Conservation (phyloP, 1,140 invertebrate species). For the Atta cephalotes region DNA sequence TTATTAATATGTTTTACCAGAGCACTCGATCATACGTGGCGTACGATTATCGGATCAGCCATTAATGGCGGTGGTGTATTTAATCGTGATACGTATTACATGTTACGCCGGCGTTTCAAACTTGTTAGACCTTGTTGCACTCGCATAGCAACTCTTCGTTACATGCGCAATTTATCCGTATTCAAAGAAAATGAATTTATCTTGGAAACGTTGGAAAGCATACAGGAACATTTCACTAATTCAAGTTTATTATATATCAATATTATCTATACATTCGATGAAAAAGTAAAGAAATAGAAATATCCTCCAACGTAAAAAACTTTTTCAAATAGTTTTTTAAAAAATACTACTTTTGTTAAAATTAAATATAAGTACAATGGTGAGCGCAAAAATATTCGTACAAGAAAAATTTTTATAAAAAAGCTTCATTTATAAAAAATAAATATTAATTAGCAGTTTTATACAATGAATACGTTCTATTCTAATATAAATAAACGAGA, state of each 20-base stretch:
- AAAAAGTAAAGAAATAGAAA: not conserved
- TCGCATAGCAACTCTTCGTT: constrained; percentile 25
- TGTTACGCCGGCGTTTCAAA: constrained; percentile 18
- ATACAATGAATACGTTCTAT: too few relatives aligned
- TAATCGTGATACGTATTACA: constrained; percentile 49
- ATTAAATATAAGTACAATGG: too few relatives aligned
- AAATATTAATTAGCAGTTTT: too few relatives aligned
- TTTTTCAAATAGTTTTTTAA: too few relatives aligned
- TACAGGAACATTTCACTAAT: not conserved
- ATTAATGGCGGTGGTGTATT: constrained; percentile 46
- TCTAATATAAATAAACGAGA: too few relatives aligned
- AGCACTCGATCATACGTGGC: constrained; percentile 43
- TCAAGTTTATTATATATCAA: not conserved
- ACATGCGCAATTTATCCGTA: constrained; percentile 33
- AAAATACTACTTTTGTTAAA: constrained; percentile 4
- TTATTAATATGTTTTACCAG: constrained; percentile 59
- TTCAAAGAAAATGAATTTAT: constrained; percentile 35
- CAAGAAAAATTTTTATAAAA: too few relatives aligned
- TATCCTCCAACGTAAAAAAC: not conserved
- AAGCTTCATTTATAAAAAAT: too few relatives aligned
- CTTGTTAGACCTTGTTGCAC: constrained; percentile 26
- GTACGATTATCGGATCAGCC: constrained; percentile 43
- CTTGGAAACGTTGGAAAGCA: not conserved
- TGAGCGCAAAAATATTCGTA: too few relatives aligned
- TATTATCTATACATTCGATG: not conserved